Evolutionary conservation across 30 jellyfish, hydroid and myxozoan genomes (phyloP), one percentile per base, ranked within the genome.

Genomic region (Hydractinia symbiolongicarpus): DNA sequence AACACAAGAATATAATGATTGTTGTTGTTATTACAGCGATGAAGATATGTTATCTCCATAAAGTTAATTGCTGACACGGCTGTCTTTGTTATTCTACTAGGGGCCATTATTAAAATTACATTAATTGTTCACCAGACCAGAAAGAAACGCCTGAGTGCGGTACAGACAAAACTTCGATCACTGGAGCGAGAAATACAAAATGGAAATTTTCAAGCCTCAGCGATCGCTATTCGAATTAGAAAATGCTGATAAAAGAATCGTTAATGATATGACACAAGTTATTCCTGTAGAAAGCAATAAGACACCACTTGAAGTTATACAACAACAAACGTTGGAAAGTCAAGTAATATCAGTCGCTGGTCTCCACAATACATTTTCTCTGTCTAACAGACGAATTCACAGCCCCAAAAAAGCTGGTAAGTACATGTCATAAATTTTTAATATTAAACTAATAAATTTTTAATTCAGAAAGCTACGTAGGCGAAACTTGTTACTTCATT

Each of bases 171-270:
- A 19, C 54, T 57, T 9, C 30, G 73, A 53, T 61, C 85, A 77
- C 54, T 77, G 76, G 85, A 77, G 62, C 85, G 85, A 77, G 17
- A n/a, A 54, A 30, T 30, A 77, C 15, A 77, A 77, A 77, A 77
- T 77, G 85, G 85, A 77, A 77, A 77, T 77, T 77, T 77, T 77
- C 85, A 77, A 77, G 76, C 85, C 51, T 77, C 85, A 77, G 75
- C 85, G 76, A 77, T 61, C 85, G 1, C 80, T 71, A 17, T 61
- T 53, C 60, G 85, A 77, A 77, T 55, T 77, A 55, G 76, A 66
- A 49, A 77, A 60, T 77, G 82, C 40, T 6, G 85, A 77, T 66
- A 77, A 77, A 66, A 79, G 76, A 49, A 30, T 66, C 17, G 76
- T 77, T 77, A 54, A 55, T 54, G 55, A 14, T 53, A 49, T 55